These are phyloP conservation scores for Catharus minimus DNA, from an alignment of 2,113 vertebrate genomes.

Conservation along the genomic window DNA sequence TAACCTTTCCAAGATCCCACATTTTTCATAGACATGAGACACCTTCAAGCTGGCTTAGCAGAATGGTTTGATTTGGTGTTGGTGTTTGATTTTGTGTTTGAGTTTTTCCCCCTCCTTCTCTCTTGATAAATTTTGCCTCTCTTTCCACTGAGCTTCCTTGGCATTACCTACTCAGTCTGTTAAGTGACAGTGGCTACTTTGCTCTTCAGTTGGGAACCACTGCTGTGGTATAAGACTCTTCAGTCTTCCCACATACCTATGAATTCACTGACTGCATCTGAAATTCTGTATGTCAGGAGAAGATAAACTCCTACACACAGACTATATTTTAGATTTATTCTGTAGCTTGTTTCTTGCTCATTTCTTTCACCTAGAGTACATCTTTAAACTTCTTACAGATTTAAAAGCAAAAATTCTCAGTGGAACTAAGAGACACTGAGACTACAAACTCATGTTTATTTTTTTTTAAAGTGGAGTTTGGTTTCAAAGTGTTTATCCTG, in stretches of 20 bases:
- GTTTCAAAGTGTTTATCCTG: constrained; percentile 1
- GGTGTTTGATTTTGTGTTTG: background rate
- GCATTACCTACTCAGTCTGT: background rate
- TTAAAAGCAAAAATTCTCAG: background rate
- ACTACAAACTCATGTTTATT: background rate
- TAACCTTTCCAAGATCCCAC: constrained; percentile 12
- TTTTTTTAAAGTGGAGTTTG: background rate
- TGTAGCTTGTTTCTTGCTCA: background rate
- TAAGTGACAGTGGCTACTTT: background rate
- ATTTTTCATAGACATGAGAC: background rate
- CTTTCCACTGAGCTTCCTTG: background rate
- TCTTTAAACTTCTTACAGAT: background rate
- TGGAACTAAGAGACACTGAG: background rate
- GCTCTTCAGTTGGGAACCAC: background rate
- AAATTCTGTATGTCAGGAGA: background rate
- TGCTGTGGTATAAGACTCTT: background rate
- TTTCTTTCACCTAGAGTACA: background rate
- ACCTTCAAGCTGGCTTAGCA: background rate
- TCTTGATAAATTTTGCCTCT: background rate
- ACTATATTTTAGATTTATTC: background rate
- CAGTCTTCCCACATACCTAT: constrained; percentile 30
- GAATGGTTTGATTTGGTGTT: background rate
- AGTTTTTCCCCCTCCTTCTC: background rate
- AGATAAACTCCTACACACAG: constrained; percentile 44
- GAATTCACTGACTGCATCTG: constrained; percentile 29